Base-by-base conservation (phyloP, 2,888 invertebrate genomes). In the Sminthurides aquaticus region DNA sequence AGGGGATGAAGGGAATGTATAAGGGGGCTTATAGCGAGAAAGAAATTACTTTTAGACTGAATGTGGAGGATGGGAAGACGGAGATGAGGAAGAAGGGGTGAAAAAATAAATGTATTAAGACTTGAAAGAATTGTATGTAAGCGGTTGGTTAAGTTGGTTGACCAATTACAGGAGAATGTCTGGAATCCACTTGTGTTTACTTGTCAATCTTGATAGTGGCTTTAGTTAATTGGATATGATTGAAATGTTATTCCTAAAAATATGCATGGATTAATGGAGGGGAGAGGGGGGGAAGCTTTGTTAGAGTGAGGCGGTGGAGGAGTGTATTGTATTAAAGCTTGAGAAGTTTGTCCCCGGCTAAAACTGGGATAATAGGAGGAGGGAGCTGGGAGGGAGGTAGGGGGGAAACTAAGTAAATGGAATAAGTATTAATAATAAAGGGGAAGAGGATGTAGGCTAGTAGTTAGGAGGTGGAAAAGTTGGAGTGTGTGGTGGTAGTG, bases 101-200 rank as follows among this genome's bases (percentile, higher is more conserved):
- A 34, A 34, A n/a, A 15, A 34, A 34, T 34, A 34, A 34, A 34
- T 34, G 43, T 5, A 34, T 34, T 5, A 5, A 34, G n/a, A n/a
- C n/a, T n/a, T n/a, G n/a, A n/a, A n/a, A 15, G 43, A 15, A 15
- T 43, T 43, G 15, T 43, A 43, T 43, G 43, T 43, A 43, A 8
- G 8, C 43, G 15, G 5, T 20, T 22, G 52, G 52, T 52, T 8
- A 52, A 52, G 56, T 56, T 56, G 25, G 56, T 22, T 52, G 18
- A 52, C 52, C 52, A 52, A 52, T 52, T 52, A 52, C 52, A 52
- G 18, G 22, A 52, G 52, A 52, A 52, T 52, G 3, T 52, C 52
- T 20, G 52, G 52, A 52, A 52, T 52, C 15, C 52, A 15, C 52
- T 18, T 52, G 5, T 52, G 5, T 8, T 22, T 20, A 52, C 15